Evolutionary conservation across 2,113 vertebrate species (phyloP).

Genomic region (Clupea harengus): DNA sequence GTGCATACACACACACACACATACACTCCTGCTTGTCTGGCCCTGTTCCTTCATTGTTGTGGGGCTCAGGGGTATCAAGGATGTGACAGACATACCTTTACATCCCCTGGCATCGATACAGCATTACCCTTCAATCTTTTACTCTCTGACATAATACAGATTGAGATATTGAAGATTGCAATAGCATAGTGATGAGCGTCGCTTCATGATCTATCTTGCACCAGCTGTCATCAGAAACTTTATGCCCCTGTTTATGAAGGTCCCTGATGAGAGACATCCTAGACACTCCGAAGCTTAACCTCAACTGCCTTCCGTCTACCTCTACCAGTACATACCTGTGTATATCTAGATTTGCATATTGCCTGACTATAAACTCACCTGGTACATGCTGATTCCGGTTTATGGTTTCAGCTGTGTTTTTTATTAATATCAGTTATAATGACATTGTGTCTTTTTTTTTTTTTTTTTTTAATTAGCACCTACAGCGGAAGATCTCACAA

Average conservation of each 20-base stretch:
- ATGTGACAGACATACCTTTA: background rate
- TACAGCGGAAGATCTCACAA: background rate
- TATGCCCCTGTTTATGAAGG: background rate
- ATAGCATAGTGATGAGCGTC: background rate
- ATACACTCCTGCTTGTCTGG: background rate
- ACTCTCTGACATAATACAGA: background rate
- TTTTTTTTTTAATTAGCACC: background rate
- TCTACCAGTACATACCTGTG: background rate
- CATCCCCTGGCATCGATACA: background rate
- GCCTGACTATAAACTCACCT: background rate
- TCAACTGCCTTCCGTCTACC: background rate
- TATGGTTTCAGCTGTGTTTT: background rate
- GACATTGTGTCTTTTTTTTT: background rate
- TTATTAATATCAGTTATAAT: background rate
- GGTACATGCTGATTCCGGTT: background rate
- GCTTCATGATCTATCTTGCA: background rate
- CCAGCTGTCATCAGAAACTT: background rate
- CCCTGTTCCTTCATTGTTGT: slow-evolving; percentile 3
- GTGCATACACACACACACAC: background rate
- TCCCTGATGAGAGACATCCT: background rate
- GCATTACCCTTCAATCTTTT: background rate
- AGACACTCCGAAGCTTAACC: background rate
- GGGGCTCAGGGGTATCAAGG: background rate
- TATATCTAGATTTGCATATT: background rate
- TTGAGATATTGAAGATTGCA: background rate